Evolutionary conservation across 2,113 vertebrate genomes (phyloP).

Genomic region (Verasper variegatus): DNA sequence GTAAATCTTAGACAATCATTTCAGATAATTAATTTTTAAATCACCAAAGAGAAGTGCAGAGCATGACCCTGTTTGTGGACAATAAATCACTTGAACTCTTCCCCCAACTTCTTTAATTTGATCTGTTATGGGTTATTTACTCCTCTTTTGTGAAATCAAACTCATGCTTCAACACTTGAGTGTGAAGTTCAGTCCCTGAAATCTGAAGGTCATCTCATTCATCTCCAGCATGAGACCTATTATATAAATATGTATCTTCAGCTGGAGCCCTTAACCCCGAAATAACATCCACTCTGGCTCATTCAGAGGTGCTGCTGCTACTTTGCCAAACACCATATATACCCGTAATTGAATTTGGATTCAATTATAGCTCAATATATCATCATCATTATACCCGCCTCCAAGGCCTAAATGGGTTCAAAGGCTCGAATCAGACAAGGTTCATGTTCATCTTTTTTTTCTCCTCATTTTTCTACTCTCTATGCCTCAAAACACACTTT

Average conservation of each 20-base stretch:
- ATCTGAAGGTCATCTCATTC: constrained; percentile 46
- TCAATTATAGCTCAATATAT: constrained; percentile 57
- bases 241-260: constrained; percentile 4
- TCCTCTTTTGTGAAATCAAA: not conserved
- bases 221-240: constrained; percentile 5
- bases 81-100: not conserved
- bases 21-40: not conserved
- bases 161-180: not conserved
- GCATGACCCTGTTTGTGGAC: not conserved
- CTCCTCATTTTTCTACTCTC: not conserved
- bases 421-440: not conserved
- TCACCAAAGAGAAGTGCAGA: not conserved
- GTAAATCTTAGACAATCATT: not conserved
- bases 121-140: not conserved
- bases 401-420: constrained; percentile 2
- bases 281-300: constrained; percentile 23
- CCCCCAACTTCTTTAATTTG: not conserved
- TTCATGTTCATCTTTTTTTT: constrained; percentile 1
- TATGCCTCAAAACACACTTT: not conserved
- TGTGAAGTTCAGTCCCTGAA: constrained; percentile 5
- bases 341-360: constrained; percentile 45
- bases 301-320: not conserved
- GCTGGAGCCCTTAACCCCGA: constrained; percentile 11
- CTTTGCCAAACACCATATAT: constrained; percentile 29
- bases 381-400: constrained; percentile 24